Percentiles rank a stretch among this genome's conserved stretches.
phyloP scores from a whole-genome alignment of 2,888 invertebrate species.

The Automeris io region DNA sequence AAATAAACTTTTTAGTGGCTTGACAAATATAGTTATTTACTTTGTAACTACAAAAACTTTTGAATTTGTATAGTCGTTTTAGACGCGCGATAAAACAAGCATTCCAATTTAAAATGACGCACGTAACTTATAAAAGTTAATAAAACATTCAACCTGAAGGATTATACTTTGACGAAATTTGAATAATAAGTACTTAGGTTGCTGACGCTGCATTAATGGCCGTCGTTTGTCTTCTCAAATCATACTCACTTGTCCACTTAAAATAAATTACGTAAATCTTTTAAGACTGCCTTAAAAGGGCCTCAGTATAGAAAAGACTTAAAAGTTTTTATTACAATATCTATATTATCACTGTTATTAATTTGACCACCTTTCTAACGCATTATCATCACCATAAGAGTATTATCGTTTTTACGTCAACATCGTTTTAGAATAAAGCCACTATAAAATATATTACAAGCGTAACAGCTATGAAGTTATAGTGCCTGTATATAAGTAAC shows the following conservation, averaged over 20 bases:
- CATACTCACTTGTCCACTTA: conserved; percentile 46
- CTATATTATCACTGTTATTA: too few relatives aligned
- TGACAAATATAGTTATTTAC: conserved; percentile 17
- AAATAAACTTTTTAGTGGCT: conserved; percentile 46
- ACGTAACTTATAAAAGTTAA: conserved; percentile 1
- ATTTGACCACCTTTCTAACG: neutral
- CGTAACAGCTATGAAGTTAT: too few relatives aligned
- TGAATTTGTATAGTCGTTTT: too few relatives aligned
- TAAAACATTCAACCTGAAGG: conserved; percentile 31
- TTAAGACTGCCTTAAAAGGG: conserved; percentile 16
- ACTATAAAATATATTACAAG: too few relatives aligned
- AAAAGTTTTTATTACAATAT: too few relatives aligned
- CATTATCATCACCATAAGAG: too few relatives aligned
- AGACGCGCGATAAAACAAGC: too few relatives aligned
- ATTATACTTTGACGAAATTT: conserved; percentile 47
- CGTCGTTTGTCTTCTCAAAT: conserved; percentile 41
- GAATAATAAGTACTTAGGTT: conserved; percentile 46
- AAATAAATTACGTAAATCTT: conserved; percentile 36
- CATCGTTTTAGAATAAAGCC: too few relatives aligned
- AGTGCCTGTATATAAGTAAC: too few relatives aligned
- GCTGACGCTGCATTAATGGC: conserved; percentile 39
- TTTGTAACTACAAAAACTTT: too few relatives aligned
- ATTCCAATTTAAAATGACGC: neutral
- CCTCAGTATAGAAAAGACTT: too few relatives aligned
- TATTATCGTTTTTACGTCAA: too few relatives aligned